These are phyloP conservation scores for Leptodirus hochenwartii DNA, from an alignment of 2,888 invertebrate genomes.

Conservation along the genomic window DNA sequence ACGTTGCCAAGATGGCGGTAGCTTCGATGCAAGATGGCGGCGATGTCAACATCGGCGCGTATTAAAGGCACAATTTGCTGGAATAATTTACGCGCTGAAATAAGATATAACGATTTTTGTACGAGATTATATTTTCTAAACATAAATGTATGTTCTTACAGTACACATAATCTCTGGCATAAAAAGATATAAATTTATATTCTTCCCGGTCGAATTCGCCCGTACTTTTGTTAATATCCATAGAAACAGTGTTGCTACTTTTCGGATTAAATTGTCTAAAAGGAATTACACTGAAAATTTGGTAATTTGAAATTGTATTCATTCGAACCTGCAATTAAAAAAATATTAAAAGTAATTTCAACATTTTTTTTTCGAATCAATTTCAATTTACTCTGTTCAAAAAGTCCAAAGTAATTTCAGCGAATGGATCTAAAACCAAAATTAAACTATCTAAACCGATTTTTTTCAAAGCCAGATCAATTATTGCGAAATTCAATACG, in stretches of 20 bases:
- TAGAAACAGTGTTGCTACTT: conserved; percentile 26
- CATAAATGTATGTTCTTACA: conserved; percentile 28
- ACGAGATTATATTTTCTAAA: conserved; percentile 7
- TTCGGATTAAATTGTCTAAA: conserved; percentile 76
- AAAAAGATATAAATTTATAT: conserved; percentile 60
- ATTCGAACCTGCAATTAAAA: conserved; percentile 62
- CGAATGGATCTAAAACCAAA: conserved; percentile 44
- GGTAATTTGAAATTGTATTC: conserved; percentile 80
- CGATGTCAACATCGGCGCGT: conserved; percentile 44
- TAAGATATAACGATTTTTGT: conserved; percentile 8
- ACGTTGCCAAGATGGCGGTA: conserved; percentile 32
- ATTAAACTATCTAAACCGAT: conserved; percentile 55
- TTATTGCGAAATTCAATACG: conserved; percentile 36
- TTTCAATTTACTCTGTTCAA: conserved; percentile 54
- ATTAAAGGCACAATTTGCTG: conserved; percentile 40
- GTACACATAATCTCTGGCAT: conserved; percentile 60
- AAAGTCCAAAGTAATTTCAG: conserved; percentile 64
- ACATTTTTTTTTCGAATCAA: neutral
- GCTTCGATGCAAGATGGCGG: conserved; percentile 28
- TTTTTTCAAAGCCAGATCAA: conserved; percentile 50
- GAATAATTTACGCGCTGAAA: conserved; percentile 42
- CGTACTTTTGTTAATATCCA: conserved; percentile 52
- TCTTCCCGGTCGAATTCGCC: conserved; percentile 66
- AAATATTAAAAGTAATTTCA: conserved; percentile 5
- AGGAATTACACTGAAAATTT: conserved; percentile 82